A percentile compares a stretch with the other conserved stretches of the same genome.
These are phyloP conservation scores for Ceyx erithaca DNA, from an alignment of 2,797 vertebrate species.

Conservation along the genomic window DNA sequence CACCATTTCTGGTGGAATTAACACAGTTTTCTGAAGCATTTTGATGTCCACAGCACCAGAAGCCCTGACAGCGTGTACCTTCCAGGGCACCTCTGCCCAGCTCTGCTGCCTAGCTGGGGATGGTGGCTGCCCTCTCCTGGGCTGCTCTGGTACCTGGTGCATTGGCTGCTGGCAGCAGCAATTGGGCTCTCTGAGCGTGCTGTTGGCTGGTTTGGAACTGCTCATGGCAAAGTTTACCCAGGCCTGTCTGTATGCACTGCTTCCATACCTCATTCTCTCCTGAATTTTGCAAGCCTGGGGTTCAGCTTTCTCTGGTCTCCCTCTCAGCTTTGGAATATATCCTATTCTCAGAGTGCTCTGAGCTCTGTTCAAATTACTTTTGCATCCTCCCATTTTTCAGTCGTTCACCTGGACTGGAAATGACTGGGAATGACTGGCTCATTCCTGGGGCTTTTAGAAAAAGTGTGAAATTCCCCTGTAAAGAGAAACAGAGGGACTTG, in stretches of 20 bases:
- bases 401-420: neutral
- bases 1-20: neutral
- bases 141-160: neutral
- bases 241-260: neutral
- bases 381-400: neutral
- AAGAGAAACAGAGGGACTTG: neutral
- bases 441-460: neutral
- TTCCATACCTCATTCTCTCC: neutral
- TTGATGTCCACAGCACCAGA: neutral
- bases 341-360: neutral
- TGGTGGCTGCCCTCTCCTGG: neutral
- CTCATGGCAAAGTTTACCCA: neutral
- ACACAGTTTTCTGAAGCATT: neutral
- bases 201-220: neutral
- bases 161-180: neutral
- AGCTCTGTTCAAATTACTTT: neutral
- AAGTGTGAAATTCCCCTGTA: neutral
- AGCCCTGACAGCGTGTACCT: neutral
- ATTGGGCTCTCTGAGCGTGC: rapidly evolving
- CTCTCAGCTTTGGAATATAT: neutral
- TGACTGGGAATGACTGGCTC: neutral
- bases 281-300: neutral
- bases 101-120: neutral
- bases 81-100: neutral
- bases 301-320: neutral